Evolutionary conservation across 1,140 invertebrate genomes (phyloP), one percentile per base, ranked within the genome.

Genomic region (Drosophila pseudoobscura): DNA sequence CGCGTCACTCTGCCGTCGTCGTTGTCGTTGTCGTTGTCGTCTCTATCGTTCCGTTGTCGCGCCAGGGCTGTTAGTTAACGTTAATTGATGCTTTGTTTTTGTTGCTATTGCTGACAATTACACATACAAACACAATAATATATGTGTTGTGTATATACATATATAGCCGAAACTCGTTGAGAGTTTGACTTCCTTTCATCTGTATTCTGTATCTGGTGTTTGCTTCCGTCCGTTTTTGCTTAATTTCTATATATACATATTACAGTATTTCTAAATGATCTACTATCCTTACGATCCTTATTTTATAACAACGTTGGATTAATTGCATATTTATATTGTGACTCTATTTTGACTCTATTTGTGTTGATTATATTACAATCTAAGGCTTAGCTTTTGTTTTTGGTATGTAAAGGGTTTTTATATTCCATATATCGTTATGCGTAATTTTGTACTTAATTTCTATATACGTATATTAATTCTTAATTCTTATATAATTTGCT

Each of bases 31-130:
- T 13, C 35, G 35, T 35, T 35, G 31, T 39, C 35, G 9, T 35
- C 31, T 55, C 76, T 43, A 46, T 68, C 31, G 24, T 50, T 64
- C 44, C 43, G 31, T 61, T 58, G 60, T 72, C 79, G 72, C 79
- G 72, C 60, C 56, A 49, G 70, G 56, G 31, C 61, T 51, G 54
- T 75, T 78, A 75, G 72, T 85, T 82, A 66, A 62, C 78, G 75
- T 76, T 87, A 87, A 87, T 87, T 87, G 83, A 88, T 88, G 70
- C 78, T 66, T 51, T 60, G 62, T 59, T 71, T 62, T 61, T 65
- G 65, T 66, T 76, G 60, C 64, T 71, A 64, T 83, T 78, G 70
- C 69, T 75, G 60, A 55, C 70, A 83, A 75, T 72, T 65, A 55
- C 52, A 47, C 44, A 47, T 20, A 20, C 20, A 20, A 20, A 20